These are phyloP conservation scores for Chrysolina haemoptera DNA, from an alignment of 2,888 invertebrate species.

Conservation along the genomic window DNA sequence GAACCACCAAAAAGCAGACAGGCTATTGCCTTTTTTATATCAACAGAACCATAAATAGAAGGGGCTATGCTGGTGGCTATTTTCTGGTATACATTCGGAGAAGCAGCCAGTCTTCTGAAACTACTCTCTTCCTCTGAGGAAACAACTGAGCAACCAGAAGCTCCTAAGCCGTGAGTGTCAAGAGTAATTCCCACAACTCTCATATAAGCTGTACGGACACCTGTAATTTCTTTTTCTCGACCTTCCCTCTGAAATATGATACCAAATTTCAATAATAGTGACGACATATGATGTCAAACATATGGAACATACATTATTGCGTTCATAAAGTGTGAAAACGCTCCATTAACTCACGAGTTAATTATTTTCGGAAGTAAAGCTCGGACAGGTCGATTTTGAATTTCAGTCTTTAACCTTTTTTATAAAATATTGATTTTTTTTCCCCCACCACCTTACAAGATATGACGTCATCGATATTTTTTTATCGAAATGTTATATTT, in stretches of 20 bases:
- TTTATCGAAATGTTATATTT: too few relatives aligned
- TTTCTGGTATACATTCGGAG: slow-evolving; percentile 90
- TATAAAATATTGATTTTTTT: too few relatives aligned
- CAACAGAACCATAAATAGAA: slow-evolving; percentile 93
- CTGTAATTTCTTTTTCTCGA: slow-evolving; percentile 86
- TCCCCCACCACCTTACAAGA: too few relatives aligned
- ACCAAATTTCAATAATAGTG: neutral
- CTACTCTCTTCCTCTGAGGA: slow-evolving; percentile 85
- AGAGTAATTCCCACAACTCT: slow-evolving; percentile 94
- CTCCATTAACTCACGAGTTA: too few relatives aligned
- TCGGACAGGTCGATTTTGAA: too few relatives aligned
- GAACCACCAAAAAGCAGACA: slow-evolving; percentile 93
- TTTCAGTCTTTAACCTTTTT: too few relatives aligned
- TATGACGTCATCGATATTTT: too few relatives aligned
- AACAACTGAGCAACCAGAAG: slow-evolving; percentile 73
- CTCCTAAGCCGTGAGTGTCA: slow-evolving; percentile 84
- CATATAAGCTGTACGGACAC: slow-evolving; percentile 95
- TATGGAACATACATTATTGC: too few relatives aligned
- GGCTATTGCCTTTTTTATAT: slow-evolving; percentile 98
- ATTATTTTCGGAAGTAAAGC: too few relatives aligned
- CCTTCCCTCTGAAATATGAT: slow-evolving; percentile 73
- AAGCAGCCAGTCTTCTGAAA: slow-evolving; percentile 87
- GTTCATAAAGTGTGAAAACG: too few relatives aligned
- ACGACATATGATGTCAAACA: neutral
- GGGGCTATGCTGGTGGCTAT: slow-evolving; percentile 95